Evolutionary conservation across 1,140 invertebrate species (phyloP), one percentile per base, ranked within the genome.

Genomic region (Drusus annulatus): DNA sequence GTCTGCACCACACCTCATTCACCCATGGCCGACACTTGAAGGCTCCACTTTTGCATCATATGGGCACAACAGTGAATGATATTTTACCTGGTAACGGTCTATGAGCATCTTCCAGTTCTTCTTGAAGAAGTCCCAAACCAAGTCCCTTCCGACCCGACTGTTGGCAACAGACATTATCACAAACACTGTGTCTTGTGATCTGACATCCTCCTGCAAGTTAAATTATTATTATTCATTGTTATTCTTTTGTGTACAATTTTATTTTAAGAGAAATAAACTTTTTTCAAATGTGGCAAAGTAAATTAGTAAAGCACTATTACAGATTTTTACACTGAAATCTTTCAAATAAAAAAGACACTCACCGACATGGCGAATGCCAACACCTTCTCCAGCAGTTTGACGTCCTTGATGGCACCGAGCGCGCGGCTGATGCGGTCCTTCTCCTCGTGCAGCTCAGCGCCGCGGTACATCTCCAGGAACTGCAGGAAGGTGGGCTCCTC

Each of bases 101-200:
- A 93, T 90, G 15, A 99, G 90, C 60, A 91, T 89, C 62, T 92
- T 88, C 92, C 94, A 95, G 85, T 98, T 95, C n/a, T 95, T 92
- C 86, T 97, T 95, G 84, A 98, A 94, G 89, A 97, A 99, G 63
- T 95, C 87, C 97, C 98, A 99, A 0, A 95, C 94, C 62, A 97
- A 87, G 68, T 97, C 92, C 50, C 97, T 93, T 0, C 97, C 97
- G 76, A 92, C 89, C 81, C 92, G 92, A 74, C 93, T 94, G 77
- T 94, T 91, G 0, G 94, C 94, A 3, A 97, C 95, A 7, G 96
- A 95, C 80, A 94, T 94, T 50, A 99, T 95, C 0, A 98, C 94
- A 86, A 96, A 96, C 0, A 97, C 93, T 0, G 96, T 94, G 86
- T 99, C 97, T 87, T 99, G 97, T 8, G 95, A 92, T 31, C 97